Percentiles rank a stretch among this genome's conserved stretches.
phyloP scores from a whole-genome alignment of 2,888 invertebrate species.

The Oegoconia quadripuncta region DNA sequence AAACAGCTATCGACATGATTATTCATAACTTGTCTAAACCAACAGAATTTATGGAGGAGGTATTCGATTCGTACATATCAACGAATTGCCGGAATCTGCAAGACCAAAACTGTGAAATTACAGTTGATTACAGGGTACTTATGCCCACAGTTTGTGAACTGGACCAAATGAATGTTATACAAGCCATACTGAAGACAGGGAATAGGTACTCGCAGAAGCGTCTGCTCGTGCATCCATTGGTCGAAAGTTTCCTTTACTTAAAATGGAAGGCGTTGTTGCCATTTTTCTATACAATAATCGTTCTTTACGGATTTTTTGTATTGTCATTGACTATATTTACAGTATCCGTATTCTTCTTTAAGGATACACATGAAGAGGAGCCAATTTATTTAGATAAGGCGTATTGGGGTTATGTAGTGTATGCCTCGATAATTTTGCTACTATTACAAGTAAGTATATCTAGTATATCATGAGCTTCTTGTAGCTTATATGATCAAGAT shows the following conservation, averaged over 20 bases:
- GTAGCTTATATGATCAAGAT: no score
- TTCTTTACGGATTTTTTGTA: conserved; percentile 70
- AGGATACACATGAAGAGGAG: conserved; percentile 44
- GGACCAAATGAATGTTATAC: conserved; percentile 78
- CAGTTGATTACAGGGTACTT: conserved; percentile 70
- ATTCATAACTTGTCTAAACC: conserved; percentile 74
- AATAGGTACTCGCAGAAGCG: conserved; percentile 67
- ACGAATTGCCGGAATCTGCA: conserved; percentile 63
- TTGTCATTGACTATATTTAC: conserved; percentile 69
- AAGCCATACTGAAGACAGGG: conserved; percentile 73
- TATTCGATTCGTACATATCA: conserved; percentile 72
- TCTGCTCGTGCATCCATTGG: conserved; percentile 75
- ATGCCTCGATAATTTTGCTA: conserved; percentile 52
- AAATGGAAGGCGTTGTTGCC: conserved; percentile 78
- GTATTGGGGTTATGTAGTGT: conserved; percentile 60
- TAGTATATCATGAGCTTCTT: not conserved
- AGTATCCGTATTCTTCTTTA: conserved; percentile 67
- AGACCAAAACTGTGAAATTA: conserved; percentile 64
- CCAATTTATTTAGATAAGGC: conserved; percentile 46
- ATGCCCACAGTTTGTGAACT: conserved; percentile 63
- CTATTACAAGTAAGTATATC: conserved; percentile 54
- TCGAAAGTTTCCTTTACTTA: conserved; percentile 76
- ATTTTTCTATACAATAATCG: conserved; percentile 74
- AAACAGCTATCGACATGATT: conserved; percentile 74
- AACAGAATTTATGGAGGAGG: conserved; percentile 70